These are phyloP conservation scores for Mesocricetus auratus DNA, from an alignment of 2,113 vertebrate species.

Conservation along the genomic window DNA sequence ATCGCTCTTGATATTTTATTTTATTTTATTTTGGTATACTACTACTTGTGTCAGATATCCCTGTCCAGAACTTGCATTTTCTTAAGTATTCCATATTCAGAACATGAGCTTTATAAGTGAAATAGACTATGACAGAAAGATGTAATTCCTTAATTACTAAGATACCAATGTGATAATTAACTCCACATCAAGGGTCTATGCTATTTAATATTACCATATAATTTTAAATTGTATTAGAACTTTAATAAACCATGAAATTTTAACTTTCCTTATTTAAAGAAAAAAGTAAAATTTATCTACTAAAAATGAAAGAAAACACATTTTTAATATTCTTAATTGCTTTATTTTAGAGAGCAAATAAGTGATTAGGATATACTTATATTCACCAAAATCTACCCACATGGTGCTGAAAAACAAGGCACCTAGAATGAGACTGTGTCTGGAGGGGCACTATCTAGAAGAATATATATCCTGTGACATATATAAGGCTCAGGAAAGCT, in stretches of 20 bases:
- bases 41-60: not conserved
- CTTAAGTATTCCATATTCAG: not conserved
- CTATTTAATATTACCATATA: not conserved
- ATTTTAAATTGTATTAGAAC: conserved; percentile 21
- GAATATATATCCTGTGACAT: not conserved
- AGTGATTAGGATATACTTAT: not conserved
- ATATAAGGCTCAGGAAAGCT: not conserved
- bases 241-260: not conserved
- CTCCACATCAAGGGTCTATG: not conserved
- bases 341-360: not conserved
- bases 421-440: not conserved
- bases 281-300: not conserved
- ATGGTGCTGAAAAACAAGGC: not conserved
- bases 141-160: not conserved
- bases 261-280: conserved; percentile 8
- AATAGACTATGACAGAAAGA: not conserved
- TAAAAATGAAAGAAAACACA: not conserved
- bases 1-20: not conserved
- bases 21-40: not conserved
- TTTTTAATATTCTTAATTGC: not conserved
- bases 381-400: not conserved
- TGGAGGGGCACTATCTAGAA: not conserved
- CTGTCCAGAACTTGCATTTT: not conserved
- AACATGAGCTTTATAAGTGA: not conserved
- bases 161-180: not conserved